Evolutionary conservation across 2,797 vertebrate genomes (phyloP), one percentile per base, ranked within the genome.

Genomic region (Xenopus petersii): DNA sequence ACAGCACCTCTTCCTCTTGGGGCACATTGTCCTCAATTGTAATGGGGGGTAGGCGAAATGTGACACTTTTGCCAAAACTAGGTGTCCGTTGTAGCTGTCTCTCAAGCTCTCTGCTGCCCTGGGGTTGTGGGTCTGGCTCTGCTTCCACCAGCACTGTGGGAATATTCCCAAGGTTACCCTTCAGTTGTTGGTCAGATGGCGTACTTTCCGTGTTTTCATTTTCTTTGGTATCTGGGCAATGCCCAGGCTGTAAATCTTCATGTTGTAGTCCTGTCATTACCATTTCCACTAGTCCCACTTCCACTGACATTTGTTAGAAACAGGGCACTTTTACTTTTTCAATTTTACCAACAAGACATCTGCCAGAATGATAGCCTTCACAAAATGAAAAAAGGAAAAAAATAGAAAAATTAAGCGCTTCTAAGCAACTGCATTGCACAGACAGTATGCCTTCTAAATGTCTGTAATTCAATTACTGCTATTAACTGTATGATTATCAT

Each of bases 11-110:
- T 82, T 87, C 83, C 81, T 91, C 79, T 79, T 85, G 81, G 8
- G 74, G 80, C 17, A 88, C 84, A 55, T 80, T 77, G 80, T 80
- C 81, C 2, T 75, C 42, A 8, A 93, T 88, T 1, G 85, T 81
- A 0, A 75, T 82, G 17, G 80, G 88, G 0, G 91, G 91, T 61
- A 93, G 87, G 73, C 84, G 85, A 83, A 94, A 94, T 73, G 88
- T 85, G 1, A 92, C 92, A 55, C 88, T 88, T 80, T 93, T 91
- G 79, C 85, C 75, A 58, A 81, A 91, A 72, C 87, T 90, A 77
- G 90, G 85, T 47, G 86, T 89, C 82, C 92, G 92, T 73, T 71
- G 87, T 60, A 90, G 77, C 71, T 86, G 86, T 64, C 77, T 84
- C 48, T 74, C 61, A 55, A 9, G 66, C 3, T 70, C 71, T 10